These are phyloP conservation scores for Polydrusus tereticollis DNA, from an alignment of 2,888 invertebrate genomes.

Conservation along the genomic window DNA sequence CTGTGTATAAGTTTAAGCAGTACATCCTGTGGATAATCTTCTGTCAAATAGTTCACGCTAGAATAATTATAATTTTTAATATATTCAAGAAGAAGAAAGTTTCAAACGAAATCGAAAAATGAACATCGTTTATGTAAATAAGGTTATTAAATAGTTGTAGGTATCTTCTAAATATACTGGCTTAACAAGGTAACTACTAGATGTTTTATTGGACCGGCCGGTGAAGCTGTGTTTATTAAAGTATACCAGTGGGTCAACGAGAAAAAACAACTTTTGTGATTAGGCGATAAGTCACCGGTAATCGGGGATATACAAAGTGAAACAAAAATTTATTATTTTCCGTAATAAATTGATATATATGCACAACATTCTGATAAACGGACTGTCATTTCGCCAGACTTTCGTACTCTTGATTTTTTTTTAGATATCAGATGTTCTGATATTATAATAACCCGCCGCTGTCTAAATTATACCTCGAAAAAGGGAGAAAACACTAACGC, in stretches of 20 bases:
- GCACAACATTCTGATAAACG: too few species aligned
- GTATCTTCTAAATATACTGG: slow-evolving; percentile 27
- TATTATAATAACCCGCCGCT: not conserved
- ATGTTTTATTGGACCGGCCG: slow-evolving; percentile 30
- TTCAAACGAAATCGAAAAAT: slow-evolving; percentile 40
- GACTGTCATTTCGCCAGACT: too few species aligned
- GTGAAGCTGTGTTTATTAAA: slow-evolving; percentile 22
- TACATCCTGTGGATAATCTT: not conserved
- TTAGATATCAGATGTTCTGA: not conserved
- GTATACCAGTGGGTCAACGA: slow-evolving; percentile 37
- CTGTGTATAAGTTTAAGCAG: too few species aligned
- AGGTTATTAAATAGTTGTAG: slow-evolving; percentile 23
- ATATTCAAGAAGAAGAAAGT: slow-evolving; percentile 31
- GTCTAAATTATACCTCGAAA: not conserved
- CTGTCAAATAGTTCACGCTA: not conserved
- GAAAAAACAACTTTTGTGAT: slow-evolving; percentile 27
- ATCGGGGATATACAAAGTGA: not conserved
- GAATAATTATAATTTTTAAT: slow-evolving; percentile 8
- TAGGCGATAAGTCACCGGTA: slow-evolving; percentile 35
- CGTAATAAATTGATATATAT: too few species aligned
- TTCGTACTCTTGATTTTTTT: too few species aligned
- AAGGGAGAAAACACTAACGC: not conserved
- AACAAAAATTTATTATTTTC: not conserved
- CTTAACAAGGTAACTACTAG: slow-evolving; percentile 16
- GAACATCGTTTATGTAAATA: slow-evolving; percentile 36